These are phyloP conservation scores for Perognathus longimembris DNA, from an alignment of 2,113 vertebrate genomes.

Conservation along the genomic window DNA sequence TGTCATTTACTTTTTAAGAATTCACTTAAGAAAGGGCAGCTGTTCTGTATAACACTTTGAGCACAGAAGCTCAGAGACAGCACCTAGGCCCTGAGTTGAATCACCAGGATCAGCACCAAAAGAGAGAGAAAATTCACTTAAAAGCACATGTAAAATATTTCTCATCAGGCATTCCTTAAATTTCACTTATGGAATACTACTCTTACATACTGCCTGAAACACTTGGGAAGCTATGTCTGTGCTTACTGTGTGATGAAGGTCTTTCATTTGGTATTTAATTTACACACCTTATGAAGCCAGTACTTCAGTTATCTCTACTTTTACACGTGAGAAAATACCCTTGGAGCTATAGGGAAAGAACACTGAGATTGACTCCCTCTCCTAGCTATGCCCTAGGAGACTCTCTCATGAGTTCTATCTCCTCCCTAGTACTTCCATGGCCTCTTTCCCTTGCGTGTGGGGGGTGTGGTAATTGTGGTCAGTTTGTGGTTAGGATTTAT, in stretches of 20 bases:
- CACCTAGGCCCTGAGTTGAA: background rate
- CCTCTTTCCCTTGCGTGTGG: no score
- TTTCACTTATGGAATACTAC: background rate
- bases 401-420: no score
- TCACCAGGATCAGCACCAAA: no score
- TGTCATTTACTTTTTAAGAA: background rate
- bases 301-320: constrained; percentile 25
- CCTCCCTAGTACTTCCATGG: no score
- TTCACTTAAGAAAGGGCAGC: background rate
- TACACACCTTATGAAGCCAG: background rate
- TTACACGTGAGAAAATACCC: background rate
- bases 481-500: no score
- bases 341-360: no score
- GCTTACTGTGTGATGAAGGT: background rate
- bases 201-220: constrained; percentile 27
- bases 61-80: no score
- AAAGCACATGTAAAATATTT: background rate
- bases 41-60: no score
- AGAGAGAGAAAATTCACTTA: no score
- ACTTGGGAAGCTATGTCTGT: constrained; percentile 31
- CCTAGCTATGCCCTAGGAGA: no score
- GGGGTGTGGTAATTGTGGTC: no score
- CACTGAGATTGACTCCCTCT: no score
- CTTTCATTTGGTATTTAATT: constrained; percentile 39
- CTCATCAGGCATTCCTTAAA: background rate